Evolutionary conservation across 2,888 invertebrate genomes (phyloP), one percentile per base, ranked within the genome.

Genomic region (Pristionchus japonicus): DNA sequence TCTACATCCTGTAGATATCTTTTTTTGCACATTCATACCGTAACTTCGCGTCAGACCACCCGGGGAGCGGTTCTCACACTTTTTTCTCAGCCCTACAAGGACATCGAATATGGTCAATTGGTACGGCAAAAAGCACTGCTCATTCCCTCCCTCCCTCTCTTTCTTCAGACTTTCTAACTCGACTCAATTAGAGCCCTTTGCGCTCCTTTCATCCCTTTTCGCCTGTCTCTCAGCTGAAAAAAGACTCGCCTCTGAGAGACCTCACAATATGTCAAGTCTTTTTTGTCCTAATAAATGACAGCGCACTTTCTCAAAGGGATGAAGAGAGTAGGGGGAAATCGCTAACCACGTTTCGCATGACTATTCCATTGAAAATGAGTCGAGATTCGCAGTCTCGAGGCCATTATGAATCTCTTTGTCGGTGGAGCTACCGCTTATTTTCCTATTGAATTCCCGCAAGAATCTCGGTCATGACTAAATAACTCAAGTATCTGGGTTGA

Each of bases 401-500:
- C 77, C 43, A 77, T 77, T 77, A 77, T 77, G 15, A 77, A n/a
- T 57, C 52, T 83, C 82, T 52, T 83, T 57, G 82, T 83, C 82
- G 82, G 82, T 20, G n/a, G 37, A 37, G 23, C 40, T 37, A 23
- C 31, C n/a, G 40, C 77, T 43, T 27, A 77, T 77, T 43, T 37
- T 85, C 17, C 85, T 64, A 85, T 85, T 83, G 43, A 83, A 52
- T 52, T 52, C 52, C 31, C 61, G 40, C 23, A 23, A 52, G 47
- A 64, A 85, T 85, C 61, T 61, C 85, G 85, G 85, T 85, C 85
- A 85, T 85, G 64, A 85, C 85, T 85, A 85, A 85, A 17, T 85
- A 49, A 85, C 49, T 49, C 77, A 27, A 77, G 43, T 77, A 77
- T 77, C 37, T 77, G 43, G 77, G 43, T 77, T 77, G 40, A 77